These are phyloP conservation scores for Saturnia japonica DNA, from an alignment of 2,888 invertebrate species.

Conservation along the genomic window DNA sequence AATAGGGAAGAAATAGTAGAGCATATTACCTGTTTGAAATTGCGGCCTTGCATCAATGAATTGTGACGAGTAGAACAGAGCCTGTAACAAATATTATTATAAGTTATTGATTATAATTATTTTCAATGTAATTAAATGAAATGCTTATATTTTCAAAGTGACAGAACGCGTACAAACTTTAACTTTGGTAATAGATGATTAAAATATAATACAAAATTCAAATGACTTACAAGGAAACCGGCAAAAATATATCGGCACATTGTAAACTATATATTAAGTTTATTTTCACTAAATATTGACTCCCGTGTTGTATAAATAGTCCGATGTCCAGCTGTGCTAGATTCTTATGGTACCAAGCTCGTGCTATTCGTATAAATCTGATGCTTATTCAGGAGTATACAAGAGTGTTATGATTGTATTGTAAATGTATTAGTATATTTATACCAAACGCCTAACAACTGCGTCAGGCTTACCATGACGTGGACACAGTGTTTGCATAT, in stretches of 20 bases:
- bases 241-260: slow-evolving; percentile 1
- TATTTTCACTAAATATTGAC: not conserved
- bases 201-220: not conserved
- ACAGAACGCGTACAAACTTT: not conserved
- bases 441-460: not conserved
- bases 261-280: not conserved
- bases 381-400: not conserved
- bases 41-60: not conserved
- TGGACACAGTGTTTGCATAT: not conserved
- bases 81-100: not conserved
- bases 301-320: not conserved
- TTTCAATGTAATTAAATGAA: not conserved
- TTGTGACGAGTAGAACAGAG: not conserved
- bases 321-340: not conserved
- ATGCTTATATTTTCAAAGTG: not conserved
- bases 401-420: not conserved
- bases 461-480: not conserved
- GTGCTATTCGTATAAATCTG: not conserved
- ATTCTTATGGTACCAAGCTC: not conserved
- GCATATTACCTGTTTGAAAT: not conserved
- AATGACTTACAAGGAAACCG: not conserved
- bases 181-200: not conserved
- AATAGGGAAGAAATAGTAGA: not conserved
- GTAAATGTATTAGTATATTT: not conserved
- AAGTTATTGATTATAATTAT: not conserved